Base-by-base conservation (phyloP, 2,888 invertebrate genomes). In the Phengaris arion region DNA sequence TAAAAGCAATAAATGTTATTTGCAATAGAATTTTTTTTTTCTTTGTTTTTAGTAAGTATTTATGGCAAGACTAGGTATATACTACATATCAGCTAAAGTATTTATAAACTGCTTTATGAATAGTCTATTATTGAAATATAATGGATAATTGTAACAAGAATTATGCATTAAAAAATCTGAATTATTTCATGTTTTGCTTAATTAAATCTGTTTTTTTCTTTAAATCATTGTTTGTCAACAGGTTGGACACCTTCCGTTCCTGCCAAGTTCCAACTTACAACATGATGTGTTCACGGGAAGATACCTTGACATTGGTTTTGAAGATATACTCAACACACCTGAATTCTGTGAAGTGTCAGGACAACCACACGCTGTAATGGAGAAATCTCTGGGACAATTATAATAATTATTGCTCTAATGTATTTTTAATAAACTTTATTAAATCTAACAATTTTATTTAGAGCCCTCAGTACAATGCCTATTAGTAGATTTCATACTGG, bases 361-460 rank as follows among this genome's bases (percentile, higher is more conserved):
- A 12, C 96, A 97, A 79, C 98, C 98, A 6, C 98, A 98, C 89
- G 96, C 97, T 68, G 94, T 97, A 75, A 93, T 97, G 77, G 98
- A 98, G 87, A 95, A 95, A 84, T 94, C 95, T 74, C 90, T 96
- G 73, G 96, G 96, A 77, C 89, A 97, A 85, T 89, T 93, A 64
- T 76, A 75, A 77, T 76, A 12, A 15, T 35, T 15, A 74, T 74
- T 75, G 13, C 45, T 68, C n/a, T 13, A 6, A 22, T 22, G 10
- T 59, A 59, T 59, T 59, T 57, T 59, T 59, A 59, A 59, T 59
- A 59, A 22, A 59, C 22, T 59, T 22, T 59, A 59, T 22, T 59
- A 59, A 22, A 22, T 22, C 15, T 59, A 5, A 22, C 1, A 3
- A 5, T 22, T 22, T 59, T 59, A 22, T 22, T 22, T 2, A 22